These are phyloP conservation scores for Drosophila fulvimacula DNA, from an alignment of 2,888 invertebrate species.

Conservation along the genomic window DNA sequence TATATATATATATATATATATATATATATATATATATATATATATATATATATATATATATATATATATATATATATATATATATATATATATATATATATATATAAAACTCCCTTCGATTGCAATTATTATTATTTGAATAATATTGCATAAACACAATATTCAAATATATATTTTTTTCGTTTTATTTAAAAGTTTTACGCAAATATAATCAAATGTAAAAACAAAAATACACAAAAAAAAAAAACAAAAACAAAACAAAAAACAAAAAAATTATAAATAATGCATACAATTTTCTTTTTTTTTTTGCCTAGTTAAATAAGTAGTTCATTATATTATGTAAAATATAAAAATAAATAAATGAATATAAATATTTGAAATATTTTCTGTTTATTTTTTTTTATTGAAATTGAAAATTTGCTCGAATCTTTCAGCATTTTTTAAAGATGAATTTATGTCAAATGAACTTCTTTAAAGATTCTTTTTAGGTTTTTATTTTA, in stretches of 20 bases:
- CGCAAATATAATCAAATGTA: conserved; percentile 28
- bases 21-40: neutral
- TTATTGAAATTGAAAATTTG: too few relatives aligned
- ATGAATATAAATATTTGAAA: conserved; percentile 68
- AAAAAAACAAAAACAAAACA: conserved; percentile 18
- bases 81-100: neutral
- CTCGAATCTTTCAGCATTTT: too few relatives aligned
- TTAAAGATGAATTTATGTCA: too few relatives aligned
- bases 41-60: neutral
- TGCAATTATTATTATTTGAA: conserved; percentile 54
- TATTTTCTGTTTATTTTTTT: neutral
- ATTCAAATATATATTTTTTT: conserved; percentile 37
- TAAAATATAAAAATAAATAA: conserved; percentile 76
- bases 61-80: too few relatives aligned
- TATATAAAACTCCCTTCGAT: conserved; percentile 38
- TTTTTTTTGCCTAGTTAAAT: conserved; percentile 68
- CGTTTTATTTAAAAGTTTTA: conserved; percentile 48
- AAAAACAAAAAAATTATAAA: conserved; percentile 25
- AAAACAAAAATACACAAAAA: conserved; percentile 24
- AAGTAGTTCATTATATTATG: conserved; percentile 79
- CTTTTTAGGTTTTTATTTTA: too few relatives aligned
- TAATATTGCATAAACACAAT: conserved; percentile 37
- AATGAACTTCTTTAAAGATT: too few relatives aligned
- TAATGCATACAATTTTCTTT: conserved; percentile 42
- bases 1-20: neutral